These are phyloP conservation scores for Ibycter americanus DNA, from an alignment of 2,797 vertebrate genomes.

Conservation along the genomic window DNA sequence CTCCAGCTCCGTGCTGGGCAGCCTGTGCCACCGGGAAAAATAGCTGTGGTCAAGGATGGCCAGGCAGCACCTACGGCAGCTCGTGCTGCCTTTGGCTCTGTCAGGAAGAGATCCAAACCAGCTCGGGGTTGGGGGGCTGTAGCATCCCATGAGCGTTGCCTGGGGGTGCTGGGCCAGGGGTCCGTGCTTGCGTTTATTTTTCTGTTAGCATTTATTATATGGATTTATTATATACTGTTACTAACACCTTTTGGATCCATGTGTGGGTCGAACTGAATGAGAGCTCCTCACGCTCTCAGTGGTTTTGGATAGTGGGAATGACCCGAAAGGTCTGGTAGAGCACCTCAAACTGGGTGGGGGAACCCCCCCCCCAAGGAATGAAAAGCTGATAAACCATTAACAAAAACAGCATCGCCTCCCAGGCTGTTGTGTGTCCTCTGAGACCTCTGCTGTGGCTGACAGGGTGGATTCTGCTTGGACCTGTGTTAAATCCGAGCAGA, in stretches of 20 bases:
- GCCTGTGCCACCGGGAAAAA: not conserved
- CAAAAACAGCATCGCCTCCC: not conserved
- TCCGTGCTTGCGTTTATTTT: not conserved
- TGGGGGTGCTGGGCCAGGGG: not conserved
- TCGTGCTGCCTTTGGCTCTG: accelerated
- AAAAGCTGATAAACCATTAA: not conserved
- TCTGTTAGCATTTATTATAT: not conserved
- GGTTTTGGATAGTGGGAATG: not conserved
- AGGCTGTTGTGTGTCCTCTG: not conserved
- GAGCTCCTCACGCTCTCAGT: not conserved
- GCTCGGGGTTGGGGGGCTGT: not conserved
- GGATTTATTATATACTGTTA: not conserved
- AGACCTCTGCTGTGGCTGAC: not conserved
- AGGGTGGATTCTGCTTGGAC: not conserved
- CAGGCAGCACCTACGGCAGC: not conserved
- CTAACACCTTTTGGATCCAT: not conserved
- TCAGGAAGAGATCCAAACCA: not conserved
- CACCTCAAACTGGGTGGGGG: not conserved
- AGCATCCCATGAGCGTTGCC: not conserved
- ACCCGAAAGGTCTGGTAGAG: not conserved
- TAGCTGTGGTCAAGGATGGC: not conserved
- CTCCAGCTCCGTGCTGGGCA: not conserved
- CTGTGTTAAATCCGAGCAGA: not conserved
- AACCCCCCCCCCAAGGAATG: no score
- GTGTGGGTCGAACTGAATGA: not conserved